Base-by-base conservation (phyloP, 1,140 invertebrate species). In the Macrotrachela quadricornifera region DNA sequence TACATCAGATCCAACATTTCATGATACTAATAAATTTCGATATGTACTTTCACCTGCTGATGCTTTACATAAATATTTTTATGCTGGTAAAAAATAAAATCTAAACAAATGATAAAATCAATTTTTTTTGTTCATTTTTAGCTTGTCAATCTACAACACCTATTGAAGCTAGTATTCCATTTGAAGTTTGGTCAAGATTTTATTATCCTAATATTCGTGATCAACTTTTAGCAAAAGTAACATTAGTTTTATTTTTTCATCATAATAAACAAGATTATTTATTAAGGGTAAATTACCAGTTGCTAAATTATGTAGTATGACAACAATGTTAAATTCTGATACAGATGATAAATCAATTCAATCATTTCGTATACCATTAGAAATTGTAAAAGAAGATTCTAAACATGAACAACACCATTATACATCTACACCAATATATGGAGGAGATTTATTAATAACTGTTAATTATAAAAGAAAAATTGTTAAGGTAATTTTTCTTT, bases 241-340 rank as follows among this genome's bases (percentile, higher is more conserved):
- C 53, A 52, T 36, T n/a, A n/a, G n/a, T n/a, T n/a, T n/a, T 30
- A n/a, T n/a, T 30, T 30, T 8, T 30, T 30, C 21, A 4, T 4
- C 8, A 4, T 30, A 30, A 30, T 2, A 30, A 10, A 14, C 2
- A 30, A 4, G 21, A 30, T 30, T 30, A 4, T 30, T 4, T 30
- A 4, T 4, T 30, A 54, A 66, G 64, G 58, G 58, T 30, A 60
- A 43, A 17, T 54, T 69, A 10, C 65, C 67, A 12, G 57, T 69
- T 8, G 64, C 65, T 30, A 69, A 69, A 56, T 53, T 69, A 46
- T 67, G 64, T 61, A 65, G 64, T n/a, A 65, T 69, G 64, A 59
- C 67, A 6, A 67, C 65, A 2, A 67, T 69, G 65, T 61, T 64
- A 55, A 67, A 64, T 39, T 51, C 58, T 42, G 61, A 62, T 2